Evolutionary conservation across 1,140 invertebrate genomes (phyloP).

Genomic region (Papilio dardanus): DNA sequence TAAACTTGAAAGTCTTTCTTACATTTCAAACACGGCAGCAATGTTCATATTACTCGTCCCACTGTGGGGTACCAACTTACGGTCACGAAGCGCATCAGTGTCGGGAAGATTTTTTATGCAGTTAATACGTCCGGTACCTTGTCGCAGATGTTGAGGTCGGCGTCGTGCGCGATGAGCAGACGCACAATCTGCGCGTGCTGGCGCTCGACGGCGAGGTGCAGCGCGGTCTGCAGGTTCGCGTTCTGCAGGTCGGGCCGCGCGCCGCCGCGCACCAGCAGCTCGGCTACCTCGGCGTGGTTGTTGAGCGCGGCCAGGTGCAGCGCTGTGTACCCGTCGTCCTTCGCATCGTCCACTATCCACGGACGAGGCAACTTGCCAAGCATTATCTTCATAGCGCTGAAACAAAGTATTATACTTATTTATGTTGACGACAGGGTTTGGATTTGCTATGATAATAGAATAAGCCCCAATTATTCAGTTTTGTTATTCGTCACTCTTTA

Average conservation of each 20-base stretch:
- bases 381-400: conserved; percentile 97
- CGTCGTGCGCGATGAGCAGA: conserved; percentile 95
- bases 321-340: conserved; percentile 98
- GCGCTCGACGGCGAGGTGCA: conserved; percentile 97
- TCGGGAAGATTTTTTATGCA: no score
- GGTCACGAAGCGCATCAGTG: no score
- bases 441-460: no score
- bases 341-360: conserved; percentile 99
- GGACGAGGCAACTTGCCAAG: conserved; percentile 93
- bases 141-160: conserved; percentile 97
- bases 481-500: no score
- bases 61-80: no score
- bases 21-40: background rate
- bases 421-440: background rate
- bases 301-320: conserved; percentile 97
- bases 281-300: conserved; percentile 98
- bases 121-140: conserved; percentile 81
- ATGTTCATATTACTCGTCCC: no score
- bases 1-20: background rate
- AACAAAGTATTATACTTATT: conserved; percentile 58
- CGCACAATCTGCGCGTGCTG: conserved; percentile 98
- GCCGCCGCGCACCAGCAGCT: conserved; percentile 93
- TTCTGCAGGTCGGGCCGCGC: conserved; percentile 97
- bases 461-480: no score
- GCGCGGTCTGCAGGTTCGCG: conserved; percentile 97